Conservation (phyloP, 2,888 invertebrate species). For the Campaea margaritaria region DNA sequence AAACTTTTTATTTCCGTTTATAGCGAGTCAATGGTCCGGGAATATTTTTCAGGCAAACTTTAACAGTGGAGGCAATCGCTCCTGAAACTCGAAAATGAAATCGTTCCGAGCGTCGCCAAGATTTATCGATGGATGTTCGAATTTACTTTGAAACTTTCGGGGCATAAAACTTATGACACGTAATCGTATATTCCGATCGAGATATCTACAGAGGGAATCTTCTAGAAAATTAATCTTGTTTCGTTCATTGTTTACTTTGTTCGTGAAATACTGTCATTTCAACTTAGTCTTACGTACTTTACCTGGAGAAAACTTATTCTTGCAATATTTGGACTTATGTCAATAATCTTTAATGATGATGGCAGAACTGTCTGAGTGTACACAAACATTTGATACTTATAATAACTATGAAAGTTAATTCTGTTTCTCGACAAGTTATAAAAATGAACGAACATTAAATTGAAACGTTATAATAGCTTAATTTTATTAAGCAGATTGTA, state of each 20-base stretch:
- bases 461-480: no score
- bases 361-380: slow-evolving; percentile 11
- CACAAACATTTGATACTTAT: not conserved
- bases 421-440: no score
- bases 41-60: slow-evolving; percentile 86
- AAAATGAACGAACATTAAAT: no score
- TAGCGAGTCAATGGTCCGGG: slow-evolving; percentile 84
- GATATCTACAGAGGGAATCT: slow-evolving; percentile 62
- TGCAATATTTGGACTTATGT: slow-evolving; percentile 21
- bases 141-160: slow-evolving; percentile 84
- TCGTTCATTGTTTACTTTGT: slow-evolving; percentile 57
- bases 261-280: slow-evolving; percentile 47
- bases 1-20: slow-evolving; percentile 86
- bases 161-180: slow-evolving; percentile 85
- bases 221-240: slow-evolving; percentile 64
- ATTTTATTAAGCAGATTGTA: no score
- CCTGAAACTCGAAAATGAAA: slow-evolving; percentile 86
- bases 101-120: slow-evolving; percentile 84
- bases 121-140: slow-evolving; percentile 85
- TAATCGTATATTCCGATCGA: slow-evolving; percentile 81
- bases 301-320: slow-evolving; percentile 36
- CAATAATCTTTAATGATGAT: slow-evolving; percentile 22
- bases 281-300: slow-evolving; percentile 39
- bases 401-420: no score
- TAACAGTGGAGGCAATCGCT: slow-evolving; percentile 85